phyloP scores from a whole-genome alignment of 1,140 invertebrate species.

The Meloidogyne floridensis region DNA sequence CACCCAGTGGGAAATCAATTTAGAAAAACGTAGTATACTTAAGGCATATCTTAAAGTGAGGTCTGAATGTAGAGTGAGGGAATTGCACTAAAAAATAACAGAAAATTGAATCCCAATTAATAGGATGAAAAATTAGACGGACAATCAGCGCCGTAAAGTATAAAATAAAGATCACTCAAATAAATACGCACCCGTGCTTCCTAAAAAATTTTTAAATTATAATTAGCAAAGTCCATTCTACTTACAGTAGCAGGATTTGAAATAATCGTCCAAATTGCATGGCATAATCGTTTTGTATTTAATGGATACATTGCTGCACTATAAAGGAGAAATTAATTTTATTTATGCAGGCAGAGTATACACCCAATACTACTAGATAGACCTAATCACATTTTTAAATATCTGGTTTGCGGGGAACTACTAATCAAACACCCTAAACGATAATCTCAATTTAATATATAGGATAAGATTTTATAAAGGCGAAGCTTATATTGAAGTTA shows the following conservation, averaged over 20 bases:
- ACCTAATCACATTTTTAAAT: too few species aligned
- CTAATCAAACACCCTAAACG: too few species aligned
- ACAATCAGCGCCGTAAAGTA: constrained; percentile 37
- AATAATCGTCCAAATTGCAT: constrained; percentile 29
- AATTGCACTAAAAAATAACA: not conserved
- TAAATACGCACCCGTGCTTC: constrained; percentile 33
- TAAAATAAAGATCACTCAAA: constrained; percentile 41
- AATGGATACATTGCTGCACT: constrained; percentile 29
- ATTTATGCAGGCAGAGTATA: too few species aligned
- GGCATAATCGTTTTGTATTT: constrained; percentile 31
- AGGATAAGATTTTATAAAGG: too few species aligned
- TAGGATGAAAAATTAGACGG: constrained; percentile 29
- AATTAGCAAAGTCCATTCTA: not conserved
- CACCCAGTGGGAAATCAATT: too few species aligned
- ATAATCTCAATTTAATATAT: too few species aligned
- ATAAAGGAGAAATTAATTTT: not conserved
- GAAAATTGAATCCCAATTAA: not conserved
- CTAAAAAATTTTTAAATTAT: constrained; percentile 14
- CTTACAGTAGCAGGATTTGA: constrained; percentile 27
- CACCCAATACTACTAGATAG: too few species aligned
- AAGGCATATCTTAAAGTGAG: too few species aligned
- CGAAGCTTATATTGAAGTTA: too few species aligned
- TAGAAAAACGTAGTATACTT: too few species aligned
- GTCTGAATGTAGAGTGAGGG: too few species aligned
- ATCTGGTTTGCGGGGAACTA: too few species aligned